Evolutionary conservation across 2,113 vertebrate species (phyloP).

Genomic region (Bos javanicus): DNA sequence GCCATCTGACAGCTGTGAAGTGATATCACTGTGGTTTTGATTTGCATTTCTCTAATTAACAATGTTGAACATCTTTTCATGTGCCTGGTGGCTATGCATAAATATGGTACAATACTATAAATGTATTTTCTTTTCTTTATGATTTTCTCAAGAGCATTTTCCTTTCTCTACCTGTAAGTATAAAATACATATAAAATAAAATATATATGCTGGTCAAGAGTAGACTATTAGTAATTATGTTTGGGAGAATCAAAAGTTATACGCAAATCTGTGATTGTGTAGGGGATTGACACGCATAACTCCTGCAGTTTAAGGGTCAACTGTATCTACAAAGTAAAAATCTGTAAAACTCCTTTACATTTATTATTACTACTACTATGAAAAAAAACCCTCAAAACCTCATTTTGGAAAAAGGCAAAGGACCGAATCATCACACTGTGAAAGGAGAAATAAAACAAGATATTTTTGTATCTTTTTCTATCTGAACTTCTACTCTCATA

Average conservation of each 20-base stretch:
- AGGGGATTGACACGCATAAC: not conserved
- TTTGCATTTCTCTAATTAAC: not conserved
- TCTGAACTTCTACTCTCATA: not conserved
- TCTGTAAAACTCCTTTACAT: not conserved
- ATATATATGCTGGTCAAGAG: not conserved
- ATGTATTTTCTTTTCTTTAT: not conserved
- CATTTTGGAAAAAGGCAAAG: not conserved
- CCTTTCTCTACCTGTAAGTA: not conserved
- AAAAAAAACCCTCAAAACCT: not conserved
- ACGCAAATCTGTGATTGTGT: rapidly evolving
- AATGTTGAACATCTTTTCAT: not conserved
- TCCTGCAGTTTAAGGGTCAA: not conserved
- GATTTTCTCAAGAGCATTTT: not conserved
- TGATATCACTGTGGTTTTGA: not conserved
- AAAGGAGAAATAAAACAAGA: not conserved
- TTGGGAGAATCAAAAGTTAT: not conserved
- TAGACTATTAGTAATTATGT: not conserved
- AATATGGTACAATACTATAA: not conserved
- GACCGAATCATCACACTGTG: not conserved
- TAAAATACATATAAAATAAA: not conserved
- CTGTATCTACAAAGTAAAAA: not conserved
- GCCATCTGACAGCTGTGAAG: not conserved
- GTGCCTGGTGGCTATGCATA: not conserved
- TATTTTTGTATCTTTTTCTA: not conserved
- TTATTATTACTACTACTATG: not conserved